Conservation (phyloP, 2,797 vertebrate species). For the Acropternis orthonyx region DNA sequence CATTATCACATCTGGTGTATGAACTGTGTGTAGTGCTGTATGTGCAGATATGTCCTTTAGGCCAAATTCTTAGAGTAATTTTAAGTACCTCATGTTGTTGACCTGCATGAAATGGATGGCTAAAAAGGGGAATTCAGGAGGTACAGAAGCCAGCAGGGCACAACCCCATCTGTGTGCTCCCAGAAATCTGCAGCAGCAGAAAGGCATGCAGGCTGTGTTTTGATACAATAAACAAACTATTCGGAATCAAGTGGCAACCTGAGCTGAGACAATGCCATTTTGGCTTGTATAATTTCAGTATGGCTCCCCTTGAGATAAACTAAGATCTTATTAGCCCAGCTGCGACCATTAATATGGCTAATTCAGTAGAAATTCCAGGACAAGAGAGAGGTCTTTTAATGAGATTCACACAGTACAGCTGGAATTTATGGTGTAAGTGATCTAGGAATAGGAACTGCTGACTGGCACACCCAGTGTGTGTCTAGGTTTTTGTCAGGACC, state of each 20-base stretch:
- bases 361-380: background rate
- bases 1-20: background rate
- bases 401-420: background rate
- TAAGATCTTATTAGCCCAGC: background rate
- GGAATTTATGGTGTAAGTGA: background rate
- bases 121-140: background rate
- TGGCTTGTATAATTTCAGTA: background rate
- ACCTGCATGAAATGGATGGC: background rate
- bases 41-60: background rate
- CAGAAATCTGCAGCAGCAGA: background rate
- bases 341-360: background rate
- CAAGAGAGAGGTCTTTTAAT: background rate
- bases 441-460: background rate
- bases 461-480: background rate
- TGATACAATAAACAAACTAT: background rate
- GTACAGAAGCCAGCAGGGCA: background rate
- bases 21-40: too few relatives aligned
- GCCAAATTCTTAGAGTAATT: background rate
- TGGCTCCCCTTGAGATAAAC: background rate
- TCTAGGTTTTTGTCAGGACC: background rate
- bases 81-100: background rate
- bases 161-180: background rate
- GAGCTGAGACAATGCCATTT: background rate
- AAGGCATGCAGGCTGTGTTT: background rate
- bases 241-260: background rate